These are phyloP conservation scores for Pantherophis guttatus DNA, from an alignment of 2,113 vertebrate genomes.

Conservation along the genomic window DNA sequence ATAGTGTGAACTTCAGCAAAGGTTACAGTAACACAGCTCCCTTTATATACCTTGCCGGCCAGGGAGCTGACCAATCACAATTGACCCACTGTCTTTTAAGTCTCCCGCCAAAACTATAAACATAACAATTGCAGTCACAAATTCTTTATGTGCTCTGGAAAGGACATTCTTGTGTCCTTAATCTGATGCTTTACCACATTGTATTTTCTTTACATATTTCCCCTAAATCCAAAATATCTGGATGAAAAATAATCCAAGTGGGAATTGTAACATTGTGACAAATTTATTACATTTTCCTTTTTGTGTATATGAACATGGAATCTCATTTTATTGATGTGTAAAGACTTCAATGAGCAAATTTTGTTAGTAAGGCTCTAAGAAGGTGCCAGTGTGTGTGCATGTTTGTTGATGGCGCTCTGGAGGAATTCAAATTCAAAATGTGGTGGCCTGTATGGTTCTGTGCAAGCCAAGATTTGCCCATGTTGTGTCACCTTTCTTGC, in stretches of 20 bases:
- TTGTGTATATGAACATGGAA: background rate
- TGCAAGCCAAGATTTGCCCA: background rate
- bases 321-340: background rate
- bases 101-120: too few species aligned
- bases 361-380: background rate
- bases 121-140: conserved; percentile 14
- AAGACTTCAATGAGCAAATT: background rate
- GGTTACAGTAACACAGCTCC: too few species aligned
- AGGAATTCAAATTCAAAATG: background rate
- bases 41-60: too few species aligned
- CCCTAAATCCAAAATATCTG: background rate
- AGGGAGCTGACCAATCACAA: too few species aligned
- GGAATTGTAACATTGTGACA: background rate
- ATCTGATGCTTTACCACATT: background rate
- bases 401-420: background rate
- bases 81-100: too few species aligned
- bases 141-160: conserved; percentile 20
- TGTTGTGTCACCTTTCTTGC: background rate
- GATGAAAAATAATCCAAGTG: background rate
- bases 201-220: background rate
- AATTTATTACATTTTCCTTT: background rate
- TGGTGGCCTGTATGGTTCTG: too few species aligned
- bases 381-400: background rate
- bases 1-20: too few species aligned
- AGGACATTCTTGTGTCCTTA: background rate